Evolutionary conservation across 2,888 invertebrate species (phyloP).

Genomic region (Achlya flavicornis): DNA sequence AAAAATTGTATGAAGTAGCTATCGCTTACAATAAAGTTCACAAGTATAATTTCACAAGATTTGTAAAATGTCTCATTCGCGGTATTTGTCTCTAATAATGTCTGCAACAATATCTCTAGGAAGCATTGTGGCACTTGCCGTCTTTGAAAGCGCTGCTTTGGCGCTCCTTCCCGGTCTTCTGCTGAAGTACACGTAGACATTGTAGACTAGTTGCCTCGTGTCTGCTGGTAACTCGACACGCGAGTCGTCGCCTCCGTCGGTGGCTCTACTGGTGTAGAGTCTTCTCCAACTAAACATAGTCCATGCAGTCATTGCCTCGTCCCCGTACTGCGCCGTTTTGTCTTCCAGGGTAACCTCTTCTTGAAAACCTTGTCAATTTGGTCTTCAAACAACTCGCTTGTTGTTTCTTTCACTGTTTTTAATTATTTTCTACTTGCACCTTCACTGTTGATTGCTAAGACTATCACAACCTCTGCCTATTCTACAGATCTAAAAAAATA

Average conservation of each 20-base stretch:
- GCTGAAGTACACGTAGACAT: conserved; percentile 77
- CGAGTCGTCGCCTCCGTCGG: conserved; percentile 62
- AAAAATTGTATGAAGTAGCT: background rate
- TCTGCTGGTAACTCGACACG: conserved; percentile 73
- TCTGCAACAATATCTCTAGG: conserved; percentile 76
- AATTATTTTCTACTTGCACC: background rate
- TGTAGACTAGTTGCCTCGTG: conserved; percentile 76
- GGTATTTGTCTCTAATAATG: conserved; percentile 73
- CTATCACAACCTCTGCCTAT: background rate
- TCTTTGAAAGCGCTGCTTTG: conserved; percentile 69
- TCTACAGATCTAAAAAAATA: background rate
- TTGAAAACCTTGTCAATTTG: conserved; percentile 14
- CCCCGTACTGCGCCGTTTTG: conserved; percentile 81
- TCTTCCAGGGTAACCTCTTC: conserved; percentile 19
- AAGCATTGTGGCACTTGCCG: conserved; percentile 76
- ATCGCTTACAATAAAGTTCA: background rate
- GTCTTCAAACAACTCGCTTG: background rate
- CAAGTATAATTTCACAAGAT: background rate
- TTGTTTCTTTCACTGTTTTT: background rate
- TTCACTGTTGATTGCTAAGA: background rate
- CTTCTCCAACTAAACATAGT: conserved; percentile 81
- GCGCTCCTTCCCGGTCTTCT: conserved; percentile 72
- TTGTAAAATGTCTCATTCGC: conserved; percentile 21
- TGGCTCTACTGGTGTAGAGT: conserved; percentile 66
- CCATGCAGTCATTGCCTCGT: conserved; percentile 81